These are phyloP conservation scores for Hydrophis major DNA, from an alignment of 2,797 vertebrate genomes.

Conservation along the genomic window DNA sequence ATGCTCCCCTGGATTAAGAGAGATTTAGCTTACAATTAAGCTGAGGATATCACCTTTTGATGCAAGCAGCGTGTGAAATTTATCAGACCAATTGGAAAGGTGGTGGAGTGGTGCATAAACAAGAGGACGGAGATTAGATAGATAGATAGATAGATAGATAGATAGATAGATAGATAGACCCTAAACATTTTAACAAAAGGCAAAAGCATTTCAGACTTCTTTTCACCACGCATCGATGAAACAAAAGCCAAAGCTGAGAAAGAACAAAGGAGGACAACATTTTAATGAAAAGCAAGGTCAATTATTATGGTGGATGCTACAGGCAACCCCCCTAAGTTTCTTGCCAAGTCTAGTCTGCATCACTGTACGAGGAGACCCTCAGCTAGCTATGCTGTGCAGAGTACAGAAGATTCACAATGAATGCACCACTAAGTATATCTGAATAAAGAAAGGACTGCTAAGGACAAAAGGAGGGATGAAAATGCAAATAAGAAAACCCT, in stretches of 20 bases:
- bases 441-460: conserved; percentile 4
- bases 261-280: conserved; percentile 44
- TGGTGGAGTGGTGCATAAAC: conserved; percentile 54
- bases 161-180: neutral
- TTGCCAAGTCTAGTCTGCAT: conserved; percentile 24
- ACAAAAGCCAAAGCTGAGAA: conserved; percentile 43
- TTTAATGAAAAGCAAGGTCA: conserved; percentile 37
- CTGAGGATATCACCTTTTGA: conserved; percentile 86
- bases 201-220: conserved; percentile 14
- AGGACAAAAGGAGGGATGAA: neutral
- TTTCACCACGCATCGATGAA: neutral
- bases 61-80: conserved; percentile 61
- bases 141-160: conserved; percentile 22
- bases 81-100: conserved; percentile 69
- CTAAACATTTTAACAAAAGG: conserved; percentile 29
- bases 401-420: conserved; percentile 29
- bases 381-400: conserved; percentile 23
- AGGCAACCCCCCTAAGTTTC: conserved; percentile 14
- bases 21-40: conserved; percentile 92
- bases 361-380: conserved; percentile 27
- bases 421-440: neutral
- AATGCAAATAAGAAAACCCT: conserved; percentile 19
- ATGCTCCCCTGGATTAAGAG: conserved; percentile 88
- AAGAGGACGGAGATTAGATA: conserved; percentile 11
- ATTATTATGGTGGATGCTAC: neutral